Base-by-base conservation (phyloP, 2,797 vertebrate genomes). In the Ispidina lecontei region DNA sequence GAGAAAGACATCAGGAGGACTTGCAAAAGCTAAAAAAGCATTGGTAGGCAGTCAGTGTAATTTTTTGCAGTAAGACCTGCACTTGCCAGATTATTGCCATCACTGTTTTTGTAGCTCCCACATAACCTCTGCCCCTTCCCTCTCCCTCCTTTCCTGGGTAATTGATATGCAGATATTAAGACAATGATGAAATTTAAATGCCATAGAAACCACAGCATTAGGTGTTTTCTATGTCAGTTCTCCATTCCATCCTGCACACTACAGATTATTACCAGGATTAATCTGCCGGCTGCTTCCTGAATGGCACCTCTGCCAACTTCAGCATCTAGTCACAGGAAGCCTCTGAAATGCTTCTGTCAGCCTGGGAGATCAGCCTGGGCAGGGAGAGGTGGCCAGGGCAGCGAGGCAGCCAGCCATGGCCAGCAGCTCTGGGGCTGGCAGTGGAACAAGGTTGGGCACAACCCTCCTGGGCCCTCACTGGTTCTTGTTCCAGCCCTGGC, bases 101-200 rank as follows among this genome's bases (percentile, higher is more conserved):
- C 59, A 62, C 65, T 41, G 10, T 89, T 92, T 84, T 63, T 70
- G 75, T 72, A 85, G 91, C 47, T 95, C 70, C n/a, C 28, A 18
- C 3, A 5, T 70, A 89, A 81, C 73, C 91, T 88, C 76, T 95
- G 85, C 79, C 79, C 73, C 55, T 85, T n/a, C 59, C 81, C 25
- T 35, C 87, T 70, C 44, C 17, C 59, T 83, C 35, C 41, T 85
- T 92, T 78, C 54, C 59, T 81, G 52, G 3, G 44, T 73, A 89
- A 92, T 89, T 89, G 84, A 91, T 78, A 87, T 67, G 89, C 55
- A 93, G 89, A 88, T 91, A 81, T 41, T 31, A 86, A 81, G 74
- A 96, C 47, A 75, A 69, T 41, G 87, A 92, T 87, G 82, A 91
- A 74, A 91, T 85, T 62, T 72, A 91, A 89, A 84, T 72, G 54